These are phyloP conservation scores for Nyctalus aviator DNA, from an alignment of 2,797 vertebrate species.

Conservation along the genomic window DNA sequence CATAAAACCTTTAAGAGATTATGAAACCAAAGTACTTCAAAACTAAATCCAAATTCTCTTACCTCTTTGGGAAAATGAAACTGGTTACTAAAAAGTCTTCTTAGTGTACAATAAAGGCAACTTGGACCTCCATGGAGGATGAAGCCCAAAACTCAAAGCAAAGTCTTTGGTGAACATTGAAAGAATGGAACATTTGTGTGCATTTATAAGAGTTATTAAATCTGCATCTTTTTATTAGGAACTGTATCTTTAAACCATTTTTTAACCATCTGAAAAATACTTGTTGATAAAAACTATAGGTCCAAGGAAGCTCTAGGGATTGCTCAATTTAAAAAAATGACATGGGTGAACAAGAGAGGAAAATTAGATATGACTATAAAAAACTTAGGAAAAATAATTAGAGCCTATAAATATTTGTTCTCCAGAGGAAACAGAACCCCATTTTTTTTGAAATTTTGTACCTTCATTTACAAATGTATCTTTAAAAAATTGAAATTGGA, in stretches of 20 bases:
- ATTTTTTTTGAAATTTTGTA: background rate
- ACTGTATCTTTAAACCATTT: background rate
- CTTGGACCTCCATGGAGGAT: background rate
- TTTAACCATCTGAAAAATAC: background rate
- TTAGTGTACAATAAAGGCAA: background rate
- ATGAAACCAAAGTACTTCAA: background rate
- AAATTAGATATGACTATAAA: background rate
- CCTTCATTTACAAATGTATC: background rate
- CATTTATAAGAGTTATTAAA: background rate
- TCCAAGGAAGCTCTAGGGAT: background rate
- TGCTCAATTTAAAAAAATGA: background rate
- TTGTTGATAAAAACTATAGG: background rate
- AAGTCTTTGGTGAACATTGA: background rate
- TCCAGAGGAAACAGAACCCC: background rate
- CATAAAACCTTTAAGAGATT: background rate
- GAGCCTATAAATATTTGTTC: background rate
- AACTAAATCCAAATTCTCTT: background rate
- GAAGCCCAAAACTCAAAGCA: background rate
- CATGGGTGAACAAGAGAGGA: background rate
- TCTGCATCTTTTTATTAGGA: background rate
- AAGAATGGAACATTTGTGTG: background rate
- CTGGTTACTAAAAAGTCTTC: background rate
- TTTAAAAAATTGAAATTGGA: slow-evolving; percentile 11
- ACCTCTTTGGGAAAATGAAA: background rate
- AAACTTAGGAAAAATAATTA: background rate